Base-by-base conservation (phyloP, 2,797 vertebrate genomes). In the Pelobates cultripes region DNA sequence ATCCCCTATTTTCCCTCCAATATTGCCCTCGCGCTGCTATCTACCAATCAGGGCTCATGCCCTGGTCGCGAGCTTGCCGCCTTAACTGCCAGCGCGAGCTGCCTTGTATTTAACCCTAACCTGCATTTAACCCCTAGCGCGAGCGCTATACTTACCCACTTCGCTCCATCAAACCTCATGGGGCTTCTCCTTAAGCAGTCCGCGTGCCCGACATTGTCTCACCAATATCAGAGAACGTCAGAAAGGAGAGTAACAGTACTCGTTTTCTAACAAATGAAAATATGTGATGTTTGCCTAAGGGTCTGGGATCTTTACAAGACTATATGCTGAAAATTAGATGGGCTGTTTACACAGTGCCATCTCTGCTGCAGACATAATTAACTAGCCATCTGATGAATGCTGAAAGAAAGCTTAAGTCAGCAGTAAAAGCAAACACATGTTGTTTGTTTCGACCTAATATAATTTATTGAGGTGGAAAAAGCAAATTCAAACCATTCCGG, bases 301-400 rank as follows among this genome's bases (percentile, higher is more conserved):
- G 9, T 28, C 76, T 70, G 9, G 41, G 60, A 44, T 70, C 55
- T 78, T 70, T 78, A 61, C 76, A 70, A 57, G 41, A 43, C n/a
- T 44, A 60, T 55, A 47, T 55, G 53, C 40, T 15, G 67, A 17
- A 70, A 70, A 70, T 70, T 14, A 61, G 76, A 78, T 70, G 76
- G 70, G 66, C 47, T 78, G 42, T 69, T 53, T 55, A 41, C 76
- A 70, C 13, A 44, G 67, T 45, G 53, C 8, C 43, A 57, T 66
- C 43, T 78, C 55, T 40, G n/a, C 44, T 60, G 43, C 76, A 78
- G 51, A 44, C 51, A 70, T 57, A 78, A 78, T 78, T 78, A 78
- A 70, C 68, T 15, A 40, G 66, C 75, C 51, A 57, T 43, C 64
- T 57, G 43, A 75, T 61, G 42, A 70, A 70, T 60, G n/a, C 42